Conservation (phyloP, 2,113 vertebrate genomes). For the Procapra przewalskii region DNA sequence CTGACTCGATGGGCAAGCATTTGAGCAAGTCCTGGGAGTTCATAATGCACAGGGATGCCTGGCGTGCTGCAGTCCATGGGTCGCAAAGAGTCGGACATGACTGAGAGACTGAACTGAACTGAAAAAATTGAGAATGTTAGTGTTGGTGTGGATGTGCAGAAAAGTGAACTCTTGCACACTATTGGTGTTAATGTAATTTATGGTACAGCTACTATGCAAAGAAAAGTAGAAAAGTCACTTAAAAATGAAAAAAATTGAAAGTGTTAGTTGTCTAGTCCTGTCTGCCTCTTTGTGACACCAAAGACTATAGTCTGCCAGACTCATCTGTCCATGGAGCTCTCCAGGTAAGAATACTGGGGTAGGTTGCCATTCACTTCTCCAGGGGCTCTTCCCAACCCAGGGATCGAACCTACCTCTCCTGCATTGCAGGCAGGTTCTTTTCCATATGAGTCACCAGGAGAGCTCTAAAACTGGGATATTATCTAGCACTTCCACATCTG, state of each 20-base stretch:
- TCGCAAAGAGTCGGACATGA: rapidly evolving
- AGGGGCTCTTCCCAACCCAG: not conserved
- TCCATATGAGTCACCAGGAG: not conserved
- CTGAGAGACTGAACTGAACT: not conserved
- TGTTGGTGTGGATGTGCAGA: not conserved
- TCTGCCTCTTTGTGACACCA: not conserved
- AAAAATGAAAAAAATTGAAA: not conserved
- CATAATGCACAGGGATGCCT: not conserved
- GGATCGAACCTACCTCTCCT: rapidly evolving
- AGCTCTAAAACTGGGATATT: not conserved
- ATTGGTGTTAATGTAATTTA: not conserved
- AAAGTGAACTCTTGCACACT: not conserved
- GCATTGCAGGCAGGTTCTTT: not conserved
- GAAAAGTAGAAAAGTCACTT: not conserved
- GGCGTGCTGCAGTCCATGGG: not conserved
- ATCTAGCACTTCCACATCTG: not conserved
- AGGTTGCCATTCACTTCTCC: not conserved
- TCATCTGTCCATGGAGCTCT: not conserved
- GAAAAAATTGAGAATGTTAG: not conserved
- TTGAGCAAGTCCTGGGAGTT: not conserved
- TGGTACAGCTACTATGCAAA: not conserved
- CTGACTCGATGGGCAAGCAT: rapidly evolving
- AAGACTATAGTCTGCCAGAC: not conserved
- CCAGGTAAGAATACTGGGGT: not conserved
- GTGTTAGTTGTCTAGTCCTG: rapidly evolving